Evolutionary conservation across 2,888 invertebrate genomes (phyloP).

Genomic region (Uloborus plumipes): DNA sequence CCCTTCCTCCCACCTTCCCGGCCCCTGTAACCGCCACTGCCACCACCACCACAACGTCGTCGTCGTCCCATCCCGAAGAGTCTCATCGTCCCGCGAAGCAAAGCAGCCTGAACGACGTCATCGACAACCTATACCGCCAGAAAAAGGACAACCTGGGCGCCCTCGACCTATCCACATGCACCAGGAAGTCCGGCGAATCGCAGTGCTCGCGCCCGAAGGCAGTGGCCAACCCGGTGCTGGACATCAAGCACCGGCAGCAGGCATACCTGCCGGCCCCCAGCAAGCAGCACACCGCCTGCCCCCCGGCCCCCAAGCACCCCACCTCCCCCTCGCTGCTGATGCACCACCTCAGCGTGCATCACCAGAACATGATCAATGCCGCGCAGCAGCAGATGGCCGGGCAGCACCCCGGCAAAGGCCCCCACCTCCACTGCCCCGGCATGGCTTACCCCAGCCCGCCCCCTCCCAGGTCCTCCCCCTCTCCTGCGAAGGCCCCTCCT

Average conservation of each 20-base stretch:
- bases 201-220: slow-evolving; percentile 23
- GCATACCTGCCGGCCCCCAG: slow-evolving; percentile 50
- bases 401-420: slow-evolving; percentile 16
- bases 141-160: slow-evolving; percentile 57
- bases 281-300: slow-evolving; percentile 53
- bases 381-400: not conserved
- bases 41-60: not conserved
- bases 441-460: slow-evolving; percentile 22
- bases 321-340: slow-evolving; percentile 36
- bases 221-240: slow-evolving; percentile 63
- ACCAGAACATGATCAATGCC: slow-evolving; percentile 1
- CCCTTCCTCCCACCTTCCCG: not conserved
- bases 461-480: slow-evolving; percentile 23
- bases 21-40: not conserved
- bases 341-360: slow-evolving; percentile 25
- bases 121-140: slow-evolving; percentile 36
- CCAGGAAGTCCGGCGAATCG: slow-evolving; percentile 13
- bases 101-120: slow-evolving; percentile 41
- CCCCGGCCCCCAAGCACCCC: slow-evolving; percentile 45
- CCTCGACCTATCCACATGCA: slow-evolving; percentile 47
- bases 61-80: not conserved
- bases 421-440: slow-evolving; percentile 11
- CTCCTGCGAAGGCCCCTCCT: slow-evolving; percentile 22
- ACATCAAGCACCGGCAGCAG: slow-evolving; percentile 51
- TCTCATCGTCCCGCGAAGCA: slow-evolving; percentile 23